phyloP scores from a whole-genome alignment of 2,113 vertebrate genomes.

The Gopherus evgoodei region DNA sequence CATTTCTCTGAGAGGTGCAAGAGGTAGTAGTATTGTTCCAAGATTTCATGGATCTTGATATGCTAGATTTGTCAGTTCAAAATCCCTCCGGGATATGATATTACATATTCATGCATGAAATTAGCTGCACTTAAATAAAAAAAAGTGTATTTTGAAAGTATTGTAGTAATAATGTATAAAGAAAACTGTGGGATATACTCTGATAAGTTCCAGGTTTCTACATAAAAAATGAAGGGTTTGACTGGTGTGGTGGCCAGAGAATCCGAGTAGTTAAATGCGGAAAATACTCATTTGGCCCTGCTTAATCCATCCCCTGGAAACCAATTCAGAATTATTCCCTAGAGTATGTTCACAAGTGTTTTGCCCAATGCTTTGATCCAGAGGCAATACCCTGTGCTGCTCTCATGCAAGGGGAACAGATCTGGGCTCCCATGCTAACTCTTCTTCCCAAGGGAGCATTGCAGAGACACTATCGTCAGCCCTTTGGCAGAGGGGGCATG shows the following conservation, averaged over 20 bases:
- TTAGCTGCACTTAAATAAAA: constrained; percentile 13
- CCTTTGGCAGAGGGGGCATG: neutral
- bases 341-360: constrained; percentile 65
- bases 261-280: neutral
- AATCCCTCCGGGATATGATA: constrained; percentile 59
- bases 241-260: constrained; percentile 30
- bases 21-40: constrained; percentile 17
- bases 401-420: constrained; percentile 52
- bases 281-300: constrained; percentile 42
- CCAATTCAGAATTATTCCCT: constrained; percentile 64
- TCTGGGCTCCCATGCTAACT: constrained; percentile 69
- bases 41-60: constrained; percentile 42
- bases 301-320: constrained; percentile 66
- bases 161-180: neutral
- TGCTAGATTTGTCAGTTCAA: constrained; percentile 34
- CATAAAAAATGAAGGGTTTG: neutral
- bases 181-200: neutral
- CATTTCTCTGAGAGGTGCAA: constrained; percentile 22
- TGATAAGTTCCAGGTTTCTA: constrained; percentile 55
- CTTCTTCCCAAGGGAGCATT: constrained; percentile 45
- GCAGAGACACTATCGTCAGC: constrained; percentile 21
- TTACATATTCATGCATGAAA: constrained; percentile 41
- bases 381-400: constrained; percentile 55
- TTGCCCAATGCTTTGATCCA: constrained; percentile 51
- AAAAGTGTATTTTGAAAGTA: neutral